Evolutionary conservation across 2,797 vertebrate species (phyloP), one percentile per base, ranked within the genome.

Genomic region (Botia kubotai): DNA sequence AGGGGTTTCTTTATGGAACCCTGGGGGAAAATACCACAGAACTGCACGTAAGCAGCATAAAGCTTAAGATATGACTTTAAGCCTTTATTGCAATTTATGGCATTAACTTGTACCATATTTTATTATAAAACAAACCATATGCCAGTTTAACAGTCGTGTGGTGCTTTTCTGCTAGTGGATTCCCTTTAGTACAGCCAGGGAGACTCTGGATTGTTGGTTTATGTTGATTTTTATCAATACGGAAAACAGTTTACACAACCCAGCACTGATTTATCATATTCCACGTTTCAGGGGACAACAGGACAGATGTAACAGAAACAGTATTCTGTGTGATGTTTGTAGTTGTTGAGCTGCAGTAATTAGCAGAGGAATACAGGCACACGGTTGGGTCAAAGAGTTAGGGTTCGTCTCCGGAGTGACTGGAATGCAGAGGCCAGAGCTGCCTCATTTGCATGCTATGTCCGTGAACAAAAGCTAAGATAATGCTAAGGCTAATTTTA

Each of bases 1-100:
- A 86, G 90, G 92, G 93, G 93, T 94, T 94, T 93, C 90, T 90
- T 90, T 86, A 91, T 87, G 91, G 86, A 91, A 92, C 92, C 92
- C 91, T 83, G 85, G 91, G 91, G 93, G 92, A 89, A 89, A 70
- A 43, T 68, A 89, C 91, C 81, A 90, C 89, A 92, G 89, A 90
- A 81, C 75, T 78, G 75, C 78, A 76, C 69, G 74, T 74, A 71
- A 76, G 81, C 81, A 79, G 60, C 77, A 81, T 73, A 77, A 75
- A 76, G 76, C 71, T 80, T 57, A 74, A 79, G 77, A 82, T 77
- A 74, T 60, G 83, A 81, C 83, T 73, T 68, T 81, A 69, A 70
- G 72, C n/a, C 69, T 82, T 77, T 77, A 39, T 73, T 69, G 69
- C 79, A 82, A 77, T 82, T 85, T 79, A 80, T 79, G 73, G 50